A percentile compares a stretch with the other conserved stretches of the same genome.
These are phyloP conservation scores for Anolis carolinensis DNA, from an alignment of 2,113 vertebrate genomes.

Conservation along the genomic window DNA sequence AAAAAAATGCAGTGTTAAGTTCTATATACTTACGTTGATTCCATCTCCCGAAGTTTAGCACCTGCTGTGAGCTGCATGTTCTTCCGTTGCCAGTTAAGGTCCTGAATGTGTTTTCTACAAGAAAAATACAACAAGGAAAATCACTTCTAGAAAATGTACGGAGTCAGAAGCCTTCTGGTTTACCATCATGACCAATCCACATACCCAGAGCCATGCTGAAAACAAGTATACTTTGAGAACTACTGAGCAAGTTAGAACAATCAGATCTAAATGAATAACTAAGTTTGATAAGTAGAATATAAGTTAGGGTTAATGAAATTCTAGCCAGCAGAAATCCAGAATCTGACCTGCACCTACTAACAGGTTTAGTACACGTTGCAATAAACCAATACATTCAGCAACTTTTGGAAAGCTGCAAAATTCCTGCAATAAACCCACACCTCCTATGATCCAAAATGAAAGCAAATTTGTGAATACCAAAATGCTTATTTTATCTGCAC, in stretches of 20 bases:
- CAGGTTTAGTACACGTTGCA: neutral
- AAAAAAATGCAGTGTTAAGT: neutral
- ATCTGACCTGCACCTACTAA: neutral
- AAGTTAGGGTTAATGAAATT: neutral
- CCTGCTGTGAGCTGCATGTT: constrained; percentile 95
- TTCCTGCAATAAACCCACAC: neutral
- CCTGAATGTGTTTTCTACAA: constrained; percentile 93
- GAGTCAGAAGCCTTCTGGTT: neutral
- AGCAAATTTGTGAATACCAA: neutral
- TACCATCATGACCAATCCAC: neutral
- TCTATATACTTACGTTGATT: constrained; percentile 88
- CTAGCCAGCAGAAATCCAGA: neutral
- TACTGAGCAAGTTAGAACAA: neutral
- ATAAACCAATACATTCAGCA: neutral
- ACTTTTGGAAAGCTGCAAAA: too few species aligned
- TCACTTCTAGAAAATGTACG: neutral
- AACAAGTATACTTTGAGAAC: neutral
- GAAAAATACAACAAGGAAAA: neutral
- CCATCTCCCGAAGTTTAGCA: constrained; percentile 93
- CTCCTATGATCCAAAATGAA: neutral
- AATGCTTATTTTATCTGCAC: neutral
- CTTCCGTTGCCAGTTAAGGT: constrained; percentile 97
- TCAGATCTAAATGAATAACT: neutral
- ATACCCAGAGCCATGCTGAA: neutral
- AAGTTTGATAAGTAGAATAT: neutral